Base-by-base conservation (phyloP, 2,888 invertebrate genomes). In the Hirtodrosophila alboralis region DNA sequence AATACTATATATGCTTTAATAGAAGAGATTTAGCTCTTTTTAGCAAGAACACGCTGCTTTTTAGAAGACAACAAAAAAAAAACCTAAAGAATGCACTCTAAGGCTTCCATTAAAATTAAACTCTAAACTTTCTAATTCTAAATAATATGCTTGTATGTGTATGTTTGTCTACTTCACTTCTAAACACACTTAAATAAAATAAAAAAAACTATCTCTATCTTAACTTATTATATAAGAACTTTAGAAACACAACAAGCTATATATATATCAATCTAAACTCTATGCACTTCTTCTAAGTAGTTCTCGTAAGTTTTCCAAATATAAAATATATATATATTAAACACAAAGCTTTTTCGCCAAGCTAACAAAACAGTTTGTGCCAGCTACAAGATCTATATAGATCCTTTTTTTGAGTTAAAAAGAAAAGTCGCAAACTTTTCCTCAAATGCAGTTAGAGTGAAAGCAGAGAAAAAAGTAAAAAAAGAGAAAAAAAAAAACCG, bases 401-500 rank as follows among this genome's bases (percentile, higher is more conserved):
- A 49, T 47, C n/a, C n/a, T n/a, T n/a, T n/a, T n/a, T n/a, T n/a
- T n/a, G n/a, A n/a, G n/a, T n/a, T n/a, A n/a, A n/a, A n/a, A n/a
- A n/a, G n/a, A n/a, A n/a, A n/a, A n/a, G n/a, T n/a, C n/a, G n/a
- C n/a, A n/a, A n/a, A n/a, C n/a, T n/a, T n/a, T n/a, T n/a, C n/a
- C n/a, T n/a, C n/a, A 38, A 28, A 34, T 18, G 30, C 13, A 36
- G 10, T 16, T 7, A 34, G 27, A 53, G 38, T 37, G 44, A 53
- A 40, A 63, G 12, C n/a, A 54, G 49, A 64, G 40, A 61, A 37
- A 64, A 62, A 41, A 36, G 57, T 63, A 69, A 60, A 18, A 44
- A 36, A 51, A 63, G 60, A 68, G 58, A 63, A 56, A 53, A 58
- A 49, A n/a, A 76, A 62, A 80, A 78, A 90, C 90, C 90, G 90